These are phyloP conservation scores for Monomorium pharaonis DNA, from an alignment of 1,140 invertebrate genomes.

Conservation along the genomic window DNA sequence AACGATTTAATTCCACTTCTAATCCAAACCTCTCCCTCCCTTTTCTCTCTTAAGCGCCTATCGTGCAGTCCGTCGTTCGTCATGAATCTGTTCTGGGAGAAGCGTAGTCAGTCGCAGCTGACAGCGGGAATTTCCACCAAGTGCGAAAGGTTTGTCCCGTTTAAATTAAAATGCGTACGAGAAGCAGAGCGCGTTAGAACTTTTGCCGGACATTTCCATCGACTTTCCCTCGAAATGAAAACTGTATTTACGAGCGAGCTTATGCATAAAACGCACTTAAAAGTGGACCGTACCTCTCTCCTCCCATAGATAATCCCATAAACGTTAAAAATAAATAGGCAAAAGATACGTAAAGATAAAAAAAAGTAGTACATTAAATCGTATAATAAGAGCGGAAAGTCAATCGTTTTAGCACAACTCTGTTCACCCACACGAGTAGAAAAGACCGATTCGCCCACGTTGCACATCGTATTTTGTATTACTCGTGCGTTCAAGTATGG, in stretches of 20 bases:
- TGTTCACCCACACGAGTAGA: no score
- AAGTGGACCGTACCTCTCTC: neutral
- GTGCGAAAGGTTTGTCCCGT: constrained; percentile 64
- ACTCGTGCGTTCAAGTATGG: no score
- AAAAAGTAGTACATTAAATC: no score
- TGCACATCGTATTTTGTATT: no score
- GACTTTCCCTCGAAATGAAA: constrained; percentile 10
- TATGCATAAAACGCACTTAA: constrained; percentile 4
- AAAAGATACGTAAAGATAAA: neutral
- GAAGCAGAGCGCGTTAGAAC: constrained; percentile 22
- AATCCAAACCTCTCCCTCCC: neutral
- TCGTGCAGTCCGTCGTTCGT: constrained; percentile 36
- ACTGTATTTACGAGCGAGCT: neutral
- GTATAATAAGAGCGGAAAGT: no score
- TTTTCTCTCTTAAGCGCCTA: neutral
- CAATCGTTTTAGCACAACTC: no score
- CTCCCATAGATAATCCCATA: no score
- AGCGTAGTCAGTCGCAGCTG: constrained; percentile 68
- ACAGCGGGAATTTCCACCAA: constrained; percentile 66
- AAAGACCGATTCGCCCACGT: no score
- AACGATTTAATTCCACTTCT: constrained; percentile 36
- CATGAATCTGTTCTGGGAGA: constrained; percentile 53
- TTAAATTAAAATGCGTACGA: constrained; percentile 49
- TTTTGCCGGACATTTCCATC: constrained; percentile 39
- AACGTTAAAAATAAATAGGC: no score